Evolutionary conservation across 2,113 vertebrate species (phyloP).

Genomic region (Mugil cephalus): DNA sequence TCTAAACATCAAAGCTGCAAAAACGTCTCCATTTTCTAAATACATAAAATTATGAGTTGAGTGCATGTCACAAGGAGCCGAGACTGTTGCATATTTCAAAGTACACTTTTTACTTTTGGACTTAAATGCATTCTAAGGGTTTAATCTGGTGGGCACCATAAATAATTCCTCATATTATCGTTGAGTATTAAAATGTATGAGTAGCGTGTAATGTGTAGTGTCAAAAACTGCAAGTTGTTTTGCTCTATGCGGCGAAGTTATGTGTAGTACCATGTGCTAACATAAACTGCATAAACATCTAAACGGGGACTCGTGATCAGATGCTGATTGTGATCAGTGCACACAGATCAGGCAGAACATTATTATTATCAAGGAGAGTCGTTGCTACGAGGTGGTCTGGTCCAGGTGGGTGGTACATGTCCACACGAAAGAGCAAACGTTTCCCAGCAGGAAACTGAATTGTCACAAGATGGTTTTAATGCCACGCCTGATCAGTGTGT

Average conservation of each 20-base stretch:
- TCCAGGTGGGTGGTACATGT: too few relatives aligned
- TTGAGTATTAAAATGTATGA: constrained; percentile 33
- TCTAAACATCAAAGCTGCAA: constrained; percentile 16
- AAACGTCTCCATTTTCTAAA: constrained; percentile 41
- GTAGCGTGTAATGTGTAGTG: background rate
- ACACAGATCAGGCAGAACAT: too few relatives aligned
- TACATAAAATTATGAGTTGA: constrained; percentile 19
- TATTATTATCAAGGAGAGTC: too few relatives aligned
- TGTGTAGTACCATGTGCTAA: constrained; percentile 59
- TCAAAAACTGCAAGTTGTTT: constrained; percentile 13
- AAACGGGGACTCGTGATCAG: constrained; percentile 10
- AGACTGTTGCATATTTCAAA: constrained; percentile 49
- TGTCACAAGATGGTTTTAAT: too few relatives aligned
- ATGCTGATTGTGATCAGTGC: background rate
- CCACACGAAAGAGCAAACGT: too few relatives aligned
- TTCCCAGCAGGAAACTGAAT: too few relatives aligned
- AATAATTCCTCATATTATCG: constrained; percentile 48
- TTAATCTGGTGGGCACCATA: constrained; percentile 25
- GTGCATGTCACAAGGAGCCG: constrained; percentile 5
- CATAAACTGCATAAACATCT: background rate
- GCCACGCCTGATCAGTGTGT: too few relatives aligned
- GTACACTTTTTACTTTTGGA: constrained; percentile 23
- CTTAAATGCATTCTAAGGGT: constrained; percentile 29
- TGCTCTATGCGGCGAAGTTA: background rate
- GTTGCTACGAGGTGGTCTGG: too few relatives aligned